Evolutionary conservation across 53 echinoderm and acorn worm species (phyloP).

Genomic region (Temnopleurus reevesii): DNA sequence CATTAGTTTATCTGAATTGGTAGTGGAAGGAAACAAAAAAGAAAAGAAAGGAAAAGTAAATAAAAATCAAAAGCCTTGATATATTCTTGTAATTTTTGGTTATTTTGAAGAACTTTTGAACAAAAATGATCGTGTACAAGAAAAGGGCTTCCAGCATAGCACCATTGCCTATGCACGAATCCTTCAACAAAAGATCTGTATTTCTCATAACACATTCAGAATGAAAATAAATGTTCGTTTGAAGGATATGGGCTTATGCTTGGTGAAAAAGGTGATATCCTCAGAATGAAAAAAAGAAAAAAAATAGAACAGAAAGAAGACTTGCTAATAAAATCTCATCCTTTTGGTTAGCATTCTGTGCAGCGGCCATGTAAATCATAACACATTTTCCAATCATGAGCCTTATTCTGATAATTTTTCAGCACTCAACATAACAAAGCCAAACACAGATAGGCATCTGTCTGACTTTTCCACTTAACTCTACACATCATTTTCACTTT

Average conservation of each 20-base stretch:
- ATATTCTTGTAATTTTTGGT: background rate
- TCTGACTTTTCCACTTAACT: background rate
- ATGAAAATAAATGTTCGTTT: too few relatives aligned
- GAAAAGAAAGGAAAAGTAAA: conserved; percentile 17
- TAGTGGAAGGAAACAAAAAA: conserved; percentile 20
- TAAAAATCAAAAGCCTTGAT: background rate
- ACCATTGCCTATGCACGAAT: conserved; percentile 20
- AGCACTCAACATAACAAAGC: background rate
- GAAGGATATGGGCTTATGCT: too few relatives aligned
- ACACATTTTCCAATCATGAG: background rate
- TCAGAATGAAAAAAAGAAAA: background rate
- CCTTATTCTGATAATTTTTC: background rate
- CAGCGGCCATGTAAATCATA: background rate
- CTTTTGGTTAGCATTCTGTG: background rate
- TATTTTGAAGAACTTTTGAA: background rate
- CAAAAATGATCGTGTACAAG: background rate
- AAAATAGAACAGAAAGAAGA: background rate
- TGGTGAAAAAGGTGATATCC: background rate
- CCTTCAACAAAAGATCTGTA: background rate
- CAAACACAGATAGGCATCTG: background rate
- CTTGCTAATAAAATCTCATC: background rate
- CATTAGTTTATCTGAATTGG: background rate
- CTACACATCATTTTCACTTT: background rate
- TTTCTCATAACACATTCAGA: background rate
- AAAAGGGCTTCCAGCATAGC: background rate